These are phyloP conservation scores for Pygocentrus nattereri DNA, from an alignment of 2,797 vertebrate genomes.

Conservation along the genomic window DNA sequence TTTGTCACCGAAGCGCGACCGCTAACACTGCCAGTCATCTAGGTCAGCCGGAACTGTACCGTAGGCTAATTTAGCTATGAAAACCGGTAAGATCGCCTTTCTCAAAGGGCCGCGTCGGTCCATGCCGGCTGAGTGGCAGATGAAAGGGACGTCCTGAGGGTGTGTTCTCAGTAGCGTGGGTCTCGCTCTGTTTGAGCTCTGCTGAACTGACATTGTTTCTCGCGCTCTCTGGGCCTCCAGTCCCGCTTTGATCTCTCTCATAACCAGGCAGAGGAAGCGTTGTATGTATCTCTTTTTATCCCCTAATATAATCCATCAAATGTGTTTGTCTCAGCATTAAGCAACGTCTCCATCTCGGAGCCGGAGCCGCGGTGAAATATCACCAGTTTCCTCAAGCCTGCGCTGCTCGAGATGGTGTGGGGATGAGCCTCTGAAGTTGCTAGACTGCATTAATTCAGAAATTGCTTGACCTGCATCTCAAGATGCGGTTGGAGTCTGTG, in stretches of 20 bases:
- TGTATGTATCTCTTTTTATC: slow-evolving; percentile 75
- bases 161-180: slow-evolving; percentile 72
- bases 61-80: slow-evolving; percentile 15
- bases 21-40: neutral
- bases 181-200: slow-evolving; percentile 73
- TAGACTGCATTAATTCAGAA: slow-evolving; percentile 1
- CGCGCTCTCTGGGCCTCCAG: slow-evolving; percentile 69
- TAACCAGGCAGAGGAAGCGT: slow-evolving; percentile 72
- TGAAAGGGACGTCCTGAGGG: slow-evolving; percentile 60
- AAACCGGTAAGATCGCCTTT: slow-evolving; percentile 7
- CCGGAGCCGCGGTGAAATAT: slow-evolving; percentile 52
- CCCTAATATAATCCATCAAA: slow-evolving; percentile 80
- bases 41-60: slow-evolving; percentile 35
- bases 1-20: slow-evolving; percentile 26
- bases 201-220: slow-evolving; percentile 72
- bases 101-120: slow-evolving; percentile 26
- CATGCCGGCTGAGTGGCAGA: slow-evolving; percentile 36
- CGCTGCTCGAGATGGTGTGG: neutral
- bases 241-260: slow-evolving; percentile 79
- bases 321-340: slow-evolving; percentile 79
- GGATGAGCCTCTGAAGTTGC: slow-evolving; percentile 4
- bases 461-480: neutral
- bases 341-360: slow-evolving; percentile 71
- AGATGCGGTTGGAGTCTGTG: neutral
- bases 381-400: slow-evolving; percentile 12